phyloP scores from a whole-genome alignment of 2,888 invertebrate genomes.

The Drosophila percnosoma region DNA sequence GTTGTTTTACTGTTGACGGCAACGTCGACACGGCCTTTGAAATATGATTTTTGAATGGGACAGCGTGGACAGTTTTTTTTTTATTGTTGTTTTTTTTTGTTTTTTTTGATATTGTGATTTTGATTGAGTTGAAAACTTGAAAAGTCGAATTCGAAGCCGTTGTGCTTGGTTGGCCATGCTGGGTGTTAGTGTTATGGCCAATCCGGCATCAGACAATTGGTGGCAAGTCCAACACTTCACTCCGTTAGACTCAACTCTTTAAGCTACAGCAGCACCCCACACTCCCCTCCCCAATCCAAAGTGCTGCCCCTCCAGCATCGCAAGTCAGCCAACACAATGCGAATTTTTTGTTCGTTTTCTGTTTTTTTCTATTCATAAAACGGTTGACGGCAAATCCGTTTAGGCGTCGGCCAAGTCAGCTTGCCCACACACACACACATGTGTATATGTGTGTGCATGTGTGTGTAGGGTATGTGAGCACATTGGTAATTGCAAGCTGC shows the following conservation, averaged over 20 bases:
- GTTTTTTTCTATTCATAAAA: constrained; percentile 9
- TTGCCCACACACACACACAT: constrained; percentile 19
- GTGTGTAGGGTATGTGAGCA: constrained; percentile 12
- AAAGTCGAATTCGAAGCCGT: constrained; percentile 7
- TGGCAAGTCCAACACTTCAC: constrained; percentile 52
- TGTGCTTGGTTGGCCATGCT: constrained; percentile 47
- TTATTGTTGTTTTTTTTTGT: constrained; percentile 36
- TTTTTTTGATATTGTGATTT: constrained; percentile 42
- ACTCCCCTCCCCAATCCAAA: neutral
- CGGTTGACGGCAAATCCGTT: constrained; percentile 50
- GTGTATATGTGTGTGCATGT: neutral
- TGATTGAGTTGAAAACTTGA: constrained; percentile 50
- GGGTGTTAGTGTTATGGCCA: constrained; percentile 51
- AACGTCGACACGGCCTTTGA: constrained; percentile 63
- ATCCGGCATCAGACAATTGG: constrained; percentile 51
- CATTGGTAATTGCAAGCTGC: constrained; percentile 25
- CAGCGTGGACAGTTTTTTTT: constrained; percentile 67
- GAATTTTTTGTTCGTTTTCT: constrained; percentile 14
- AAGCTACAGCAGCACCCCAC: constrained; percentile 11
- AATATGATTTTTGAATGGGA: constrained; percentile 58
- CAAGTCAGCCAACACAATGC: constrained; percentile 36
- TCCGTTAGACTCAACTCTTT: constrained; percentile 41
- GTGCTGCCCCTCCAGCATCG: neutral
- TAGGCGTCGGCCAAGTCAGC: constrained; percentile 48
- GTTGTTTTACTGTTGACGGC: constrained; percentile 37